Conservation (phyloP, 2,113 vertebrate genomes). For the Peromyscus leucopus region DNA sequence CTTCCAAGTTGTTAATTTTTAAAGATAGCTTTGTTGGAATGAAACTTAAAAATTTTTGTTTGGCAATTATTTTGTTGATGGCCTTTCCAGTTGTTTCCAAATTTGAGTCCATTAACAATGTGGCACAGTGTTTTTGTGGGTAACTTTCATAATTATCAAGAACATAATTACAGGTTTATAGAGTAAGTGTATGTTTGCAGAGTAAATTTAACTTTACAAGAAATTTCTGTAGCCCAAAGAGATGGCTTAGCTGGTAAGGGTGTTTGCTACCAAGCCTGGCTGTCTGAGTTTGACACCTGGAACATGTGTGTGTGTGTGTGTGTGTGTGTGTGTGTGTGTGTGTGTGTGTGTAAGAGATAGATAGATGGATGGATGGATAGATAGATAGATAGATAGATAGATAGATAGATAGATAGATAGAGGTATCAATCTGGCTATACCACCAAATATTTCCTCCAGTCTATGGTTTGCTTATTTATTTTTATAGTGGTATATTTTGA, state of each 20-base stretch:
- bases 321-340: neutral
- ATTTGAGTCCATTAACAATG: neutral
- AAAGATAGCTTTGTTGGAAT: neutral
- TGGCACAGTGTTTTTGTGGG: neutral
- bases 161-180: neutral
- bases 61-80: constrained; percentile 24
- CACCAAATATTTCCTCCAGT: neutral
- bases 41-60: neutral
- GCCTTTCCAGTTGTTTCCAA: neutral
- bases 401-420: neutral
- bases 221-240: neutral
- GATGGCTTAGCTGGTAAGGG: neutral
- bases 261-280: neutral
- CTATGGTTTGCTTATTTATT: neutral
- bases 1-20: constrained; percentile 31
- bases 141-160: neutral
- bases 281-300: neutral
- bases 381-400: neutral
- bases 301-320: neutral
- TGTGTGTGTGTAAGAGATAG: neutral
- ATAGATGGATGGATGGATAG: neutral
- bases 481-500: neutral
- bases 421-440: neutral
- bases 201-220: constrained; percentile 25
- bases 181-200: neutral